A percentile compares a stretch with the other conserved stretches of the same genome.
Conservation (phyloP, 2,113 vertebrate species). For the Rafetus swinhoei region DNA sequence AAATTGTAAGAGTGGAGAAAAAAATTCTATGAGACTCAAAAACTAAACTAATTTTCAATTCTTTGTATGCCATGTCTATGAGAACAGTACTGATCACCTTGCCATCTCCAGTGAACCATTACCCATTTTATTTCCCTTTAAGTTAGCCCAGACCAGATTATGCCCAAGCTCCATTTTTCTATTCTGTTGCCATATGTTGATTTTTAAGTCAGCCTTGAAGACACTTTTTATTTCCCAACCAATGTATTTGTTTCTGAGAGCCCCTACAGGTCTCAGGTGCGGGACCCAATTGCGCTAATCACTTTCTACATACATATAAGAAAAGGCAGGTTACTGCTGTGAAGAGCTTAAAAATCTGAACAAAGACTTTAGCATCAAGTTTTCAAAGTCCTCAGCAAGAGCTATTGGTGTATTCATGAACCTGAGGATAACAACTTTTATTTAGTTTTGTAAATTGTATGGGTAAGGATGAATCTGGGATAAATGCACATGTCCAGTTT, state of each 20-base stretch:
- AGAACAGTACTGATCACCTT: neutral
- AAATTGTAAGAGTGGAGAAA: constrained; percentile 14
- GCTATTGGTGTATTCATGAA: neutral
- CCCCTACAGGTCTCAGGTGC: neutral
- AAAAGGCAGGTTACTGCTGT: neutral
- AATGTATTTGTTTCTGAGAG: neutral
- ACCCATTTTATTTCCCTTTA: neutral
- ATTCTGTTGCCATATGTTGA: neutral
- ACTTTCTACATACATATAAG: neutral
- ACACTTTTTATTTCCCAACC: neutral
- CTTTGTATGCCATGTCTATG: neutral
- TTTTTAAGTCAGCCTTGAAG: neutral
- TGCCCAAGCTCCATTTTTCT: neutral
- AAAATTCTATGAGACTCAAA: neutral
- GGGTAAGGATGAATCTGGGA: fast-evolving
- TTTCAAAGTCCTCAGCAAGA: neutral
- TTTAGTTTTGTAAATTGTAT: neutral
- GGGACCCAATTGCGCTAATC: neutral
- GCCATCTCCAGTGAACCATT: neutral
- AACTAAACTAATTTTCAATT: neutral
- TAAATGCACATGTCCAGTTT: neutral
- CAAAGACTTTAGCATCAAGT: neutral
- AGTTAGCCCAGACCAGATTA: neutral
- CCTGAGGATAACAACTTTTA: neutral
- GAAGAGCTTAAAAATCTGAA: neutral